Evolutionary conservation across 1,140 invertebrate species (phyloP), one percentile per base, ranked within the genome.

Genomic region (Solen grandis): DNA sequence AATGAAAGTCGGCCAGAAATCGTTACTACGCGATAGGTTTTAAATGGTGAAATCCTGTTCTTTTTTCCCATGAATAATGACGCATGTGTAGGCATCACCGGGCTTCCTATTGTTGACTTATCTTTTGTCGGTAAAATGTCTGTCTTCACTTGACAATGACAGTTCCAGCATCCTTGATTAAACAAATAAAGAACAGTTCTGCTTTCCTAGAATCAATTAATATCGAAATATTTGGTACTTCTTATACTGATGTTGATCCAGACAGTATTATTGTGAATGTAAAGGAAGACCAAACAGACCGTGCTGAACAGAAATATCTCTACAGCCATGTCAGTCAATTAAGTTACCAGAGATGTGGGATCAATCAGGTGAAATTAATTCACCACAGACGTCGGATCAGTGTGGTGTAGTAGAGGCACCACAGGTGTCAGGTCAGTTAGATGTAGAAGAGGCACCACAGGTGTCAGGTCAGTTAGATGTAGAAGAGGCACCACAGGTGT

Each of bases 151-250:
- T n/a, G n/a, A n/a, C n/a, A n/a, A n/a, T n/a, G n/a, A n/a, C n/a
- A n/a, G n/a, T n/a, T n/a, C n/a, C n/a, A n/a, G n/a, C n/a, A n/a
- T n/a, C n/a, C n/a, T n/a, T n/a, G n/a, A 29, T 65, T 65, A 5
- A 65, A n/a, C 25, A 65, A 14, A 36, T 65, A 2, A 41, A 65
- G 35, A 14, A 38, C 62, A 65, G 62, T 36, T 36, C 33, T 38
- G 2, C n/a, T 31, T 65, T 65, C 10, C 5, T 36, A 4, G 25
- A 29, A 10, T 65, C 33, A 41, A 65, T 65, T 65, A 33, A 65
- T 41, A 65, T 65, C 22, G 62, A 65, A 5, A 41, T 65, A 2
- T 65, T 36, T 22, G 25, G 41, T 38, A 14, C 31, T 13, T 65
- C 41, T 65, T 31, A 65, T 62, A 13, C 19, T 62, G 33, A 4